phyloP scores from a whole-genome alignment of 2,113 vertebrate genomes.

The Cyprinodon tularosa region DNA sequence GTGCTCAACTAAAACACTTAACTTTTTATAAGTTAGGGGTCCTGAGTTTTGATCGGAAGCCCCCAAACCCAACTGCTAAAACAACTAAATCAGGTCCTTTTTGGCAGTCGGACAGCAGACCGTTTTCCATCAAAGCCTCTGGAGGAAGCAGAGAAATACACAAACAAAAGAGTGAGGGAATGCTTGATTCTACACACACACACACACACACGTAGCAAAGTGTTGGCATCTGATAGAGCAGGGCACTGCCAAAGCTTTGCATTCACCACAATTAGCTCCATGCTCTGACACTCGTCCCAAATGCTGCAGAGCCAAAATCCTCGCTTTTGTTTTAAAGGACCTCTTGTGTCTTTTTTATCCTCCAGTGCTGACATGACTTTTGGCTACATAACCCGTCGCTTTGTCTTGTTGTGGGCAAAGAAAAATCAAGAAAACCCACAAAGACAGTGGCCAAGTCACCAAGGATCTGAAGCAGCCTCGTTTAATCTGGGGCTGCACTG shows the following conservation, averaged over 20 bases:
- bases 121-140: conserved; percentile 59
- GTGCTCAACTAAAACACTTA: not conserved
- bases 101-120: conserved; percentile 67
- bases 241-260: conserved; percentile 68
- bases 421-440: conserved; percentile 9
- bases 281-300: conserved; percentile 63
- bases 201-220: conserved; percentile 20
- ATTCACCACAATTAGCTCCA: conserved; percentile 73
- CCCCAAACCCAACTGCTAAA: conserved; percentile 29
- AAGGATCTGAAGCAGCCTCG: not conserved
- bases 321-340: conserved; percentile 63
- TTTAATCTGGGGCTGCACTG: not conserved
- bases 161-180: conserved; percentile 55
- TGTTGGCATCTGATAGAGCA: conserved; percentile 69
- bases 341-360: conserved; percentile 51
- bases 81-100: conserved; percentile 74
- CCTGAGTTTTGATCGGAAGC: conserved; percentile 83
- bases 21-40: not conserved
- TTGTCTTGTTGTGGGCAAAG: conserved; percentile 25
- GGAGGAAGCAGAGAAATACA: conserved; percentile 46
- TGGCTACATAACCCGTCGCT: conserved; percentile 17
- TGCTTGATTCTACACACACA: conserved; percentile 17
- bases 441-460: conserved; percentile 1
- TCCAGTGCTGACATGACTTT: conserved; percentile 46
- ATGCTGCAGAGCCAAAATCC: conserved; percentile 66